These are phyloP conservation scores for Motacilla alba DNA, from an alignment of 2,113 vertebrate species.

Conservation along the genomic window DNA sequence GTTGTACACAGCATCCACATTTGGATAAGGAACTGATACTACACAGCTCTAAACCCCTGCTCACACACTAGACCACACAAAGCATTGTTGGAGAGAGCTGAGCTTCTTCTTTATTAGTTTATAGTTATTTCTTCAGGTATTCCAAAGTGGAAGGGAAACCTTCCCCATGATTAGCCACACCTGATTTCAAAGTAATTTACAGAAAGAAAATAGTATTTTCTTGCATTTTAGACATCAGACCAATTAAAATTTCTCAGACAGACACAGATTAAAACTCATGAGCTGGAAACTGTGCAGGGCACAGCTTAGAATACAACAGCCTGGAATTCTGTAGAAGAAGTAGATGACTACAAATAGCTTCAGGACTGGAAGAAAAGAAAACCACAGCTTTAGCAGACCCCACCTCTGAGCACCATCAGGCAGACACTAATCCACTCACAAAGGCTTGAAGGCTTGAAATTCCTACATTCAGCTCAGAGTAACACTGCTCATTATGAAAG, in stretches of 20 bases:
- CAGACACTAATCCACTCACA: neutral
- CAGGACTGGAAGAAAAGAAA: neutral
- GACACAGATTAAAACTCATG: neutral
- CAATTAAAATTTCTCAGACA: neutral
- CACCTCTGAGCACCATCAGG: neutral
- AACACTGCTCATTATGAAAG: neutral
- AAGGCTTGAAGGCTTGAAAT: neutral
- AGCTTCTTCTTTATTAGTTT: neutral
- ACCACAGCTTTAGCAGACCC: neutral
- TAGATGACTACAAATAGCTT: neutral
- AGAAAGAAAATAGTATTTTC: neutral
- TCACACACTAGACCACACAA: neutral
- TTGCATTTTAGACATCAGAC: neutral
- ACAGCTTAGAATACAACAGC: neutral
- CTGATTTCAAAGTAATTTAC: neutral
- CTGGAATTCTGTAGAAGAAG: neutral
- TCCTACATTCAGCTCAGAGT: neutral
- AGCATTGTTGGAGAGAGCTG: fast-evolving
- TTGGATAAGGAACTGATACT: neutral
- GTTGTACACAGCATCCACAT: neutral
- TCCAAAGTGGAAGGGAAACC: neutral
- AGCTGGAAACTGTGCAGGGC: neutral
- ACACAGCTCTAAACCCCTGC: neutral
- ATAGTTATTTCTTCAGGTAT: neutral
- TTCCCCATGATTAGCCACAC: neutral